Evolutionary conservation across 2,113 vertebrate genomes (phyloP).

Genomic region (Machaerirhynchus nigripectus): DNA sequence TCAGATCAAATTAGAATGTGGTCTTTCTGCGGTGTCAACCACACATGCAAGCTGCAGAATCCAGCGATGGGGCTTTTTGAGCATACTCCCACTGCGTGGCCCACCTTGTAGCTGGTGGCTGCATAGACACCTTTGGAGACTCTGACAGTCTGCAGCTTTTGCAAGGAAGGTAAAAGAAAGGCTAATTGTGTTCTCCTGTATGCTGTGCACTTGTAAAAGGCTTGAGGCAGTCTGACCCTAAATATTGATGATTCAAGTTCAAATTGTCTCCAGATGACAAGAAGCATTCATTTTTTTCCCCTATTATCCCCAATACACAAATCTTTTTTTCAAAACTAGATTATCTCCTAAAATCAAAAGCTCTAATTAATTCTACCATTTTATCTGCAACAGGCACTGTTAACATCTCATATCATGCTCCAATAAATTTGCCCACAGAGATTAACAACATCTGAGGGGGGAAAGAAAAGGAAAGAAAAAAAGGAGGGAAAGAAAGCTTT

Average conservation of each 20-base stretch:
- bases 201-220: not conserved
- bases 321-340: conserved; percentile 20
- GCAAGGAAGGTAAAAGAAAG: not conserved
- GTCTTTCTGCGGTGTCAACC: not conserved
- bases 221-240: not conserved
- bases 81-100: not conserved
- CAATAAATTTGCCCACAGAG: conserved; percentile 58
- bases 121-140: not conserved
- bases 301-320: not conserved
- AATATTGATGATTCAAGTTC: not conserved
- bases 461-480: too few species aligned
- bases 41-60: not conserved
- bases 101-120: not conserved
- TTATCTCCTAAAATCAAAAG: conserved; percentile 41
- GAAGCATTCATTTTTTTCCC: fast-evolving
- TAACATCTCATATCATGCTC: conserved; percentile 61
- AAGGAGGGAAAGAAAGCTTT: not conserved
- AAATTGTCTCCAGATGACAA: conserved; percentile 9
- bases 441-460: not conserved
- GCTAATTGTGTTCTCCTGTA: not conserved
- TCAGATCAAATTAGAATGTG: not conserved
- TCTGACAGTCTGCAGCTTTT: not conserved
- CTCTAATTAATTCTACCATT: conserved; percentile 56
- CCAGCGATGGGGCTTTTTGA: not conserved
- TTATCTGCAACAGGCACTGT: conserved; percentile 6